Percentiles rank a stretch among this genome's conserved stretches.
Evolutionary conservation across 1,140 invertebrate species (phyloP).

Genomic region (Apolygus lucorum): DNA sequence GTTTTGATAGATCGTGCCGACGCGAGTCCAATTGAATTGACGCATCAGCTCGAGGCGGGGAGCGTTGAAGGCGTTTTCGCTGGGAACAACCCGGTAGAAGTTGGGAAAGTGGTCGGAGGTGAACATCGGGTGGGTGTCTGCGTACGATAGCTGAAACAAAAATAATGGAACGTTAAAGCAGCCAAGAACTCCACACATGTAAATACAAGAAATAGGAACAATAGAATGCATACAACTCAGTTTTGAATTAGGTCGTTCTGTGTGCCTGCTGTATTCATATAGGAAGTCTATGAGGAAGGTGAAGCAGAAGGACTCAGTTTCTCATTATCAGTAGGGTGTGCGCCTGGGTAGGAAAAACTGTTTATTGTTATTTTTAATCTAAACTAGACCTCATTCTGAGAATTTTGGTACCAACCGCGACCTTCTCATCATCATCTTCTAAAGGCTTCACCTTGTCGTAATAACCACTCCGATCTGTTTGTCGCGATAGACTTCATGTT

Average conservation of each 20-base stretch:
- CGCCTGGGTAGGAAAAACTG: no score
- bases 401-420: no score
- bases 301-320: no score
- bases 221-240: not conserved
- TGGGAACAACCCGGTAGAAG: conserved; percentile 92
- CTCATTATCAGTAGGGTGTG: no score
- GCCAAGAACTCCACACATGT: not conserved
- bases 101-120: conserved; percentile 89
- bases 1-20: conserved; percentile 95
- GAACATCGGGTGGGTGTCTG: conserved; percentile 97
- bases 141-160: conserved; percentile 80
- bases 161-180: conserved; percentile 20
- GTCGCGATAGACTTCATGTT: no score
- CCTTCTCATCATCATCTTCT: no score
- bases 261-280: not conserved
- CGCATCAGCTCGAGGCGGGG: conserved; percentile 78
- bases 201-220: not conserved
- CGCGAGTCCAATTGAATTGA: conserved; percentile 93
- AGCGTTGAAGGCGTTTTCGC: conserved; percentile 90
- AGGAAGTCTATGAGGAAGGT: not conserved
- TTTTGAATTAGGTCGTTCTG: not conserved
- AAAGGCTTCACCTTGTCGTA: no score
- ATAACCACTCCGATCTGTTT: no score
- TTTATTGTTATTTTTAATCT: no score
- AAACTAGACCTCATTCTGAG: no score